These are phyloP conservation scores for Cacatua alba DNA, from an alignment of 2,113 vertebrate species.

Conservation along the genomic window DNA sequence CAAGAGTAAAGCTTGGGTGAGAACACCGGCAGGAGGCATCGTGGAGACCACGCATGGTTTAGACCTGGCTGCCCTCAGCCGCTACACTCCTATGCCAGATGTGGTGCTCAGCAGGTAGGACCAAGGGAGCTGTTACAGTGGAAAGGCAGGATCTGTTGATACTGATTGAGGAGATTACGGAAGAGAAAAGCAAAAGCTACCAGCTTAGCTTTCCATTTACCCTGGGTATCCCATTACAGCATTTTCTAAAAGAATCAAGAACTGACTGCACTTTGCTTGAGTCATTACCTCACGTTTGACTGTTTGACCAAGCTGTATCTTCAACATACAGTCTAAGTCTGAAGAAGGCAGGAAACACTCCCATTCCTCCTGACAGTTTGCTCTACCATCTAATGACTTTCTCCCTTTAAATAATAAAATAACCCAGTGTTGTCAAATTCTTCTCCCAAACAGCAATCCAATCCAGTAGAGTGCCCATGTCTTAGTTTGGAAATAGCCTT, in stretches of 20 bases:
- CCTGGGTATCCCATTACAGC: not conserved
- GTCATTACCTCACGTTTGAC: not conserved
- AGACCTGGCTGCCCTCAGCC: constrained; percentile 68
- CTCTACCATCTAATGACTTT: not conserved
- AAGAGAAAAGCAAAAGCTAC: not conserved
- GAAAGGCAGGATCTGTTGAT: not conserved
- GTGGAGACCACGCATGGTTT: constrained; percentile 74
- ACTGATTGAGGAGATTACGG: not conserved
- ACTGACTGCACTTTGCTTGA: not conserved
- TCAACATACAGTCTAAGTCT: not conserved
- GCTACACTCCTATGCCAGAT: constrained; percentile 72
- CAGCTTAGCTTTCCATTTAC: not conserved
- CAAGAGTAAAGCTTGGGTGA: constrained; percentile 68
- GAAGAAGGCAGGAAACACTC: not conserved
- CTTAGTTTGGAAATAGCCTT: not conserved
- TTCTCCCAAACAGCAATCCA: not conserved
- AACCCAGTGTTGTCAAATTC: not conserved
- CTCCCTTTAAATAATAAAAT: not conserved
- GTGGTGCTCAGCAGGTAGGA: constrained; percentile 72
- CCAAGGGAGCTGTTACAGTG: not conserved
- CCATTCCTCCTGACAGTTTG: not conserved
- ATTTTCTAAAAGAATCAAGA: not conserved
- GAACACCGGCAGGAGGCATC: constrained; percentile 72
- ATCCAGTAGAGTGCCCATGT: not conserved
- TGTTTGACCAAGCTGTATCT: not conserved